Evolutionary conservation across 2,113 vertebrate genomes (phyloP), one percentile per base, ranked within the genome.

Genomic region (Nothocercus nigrocapillus): DNA sequence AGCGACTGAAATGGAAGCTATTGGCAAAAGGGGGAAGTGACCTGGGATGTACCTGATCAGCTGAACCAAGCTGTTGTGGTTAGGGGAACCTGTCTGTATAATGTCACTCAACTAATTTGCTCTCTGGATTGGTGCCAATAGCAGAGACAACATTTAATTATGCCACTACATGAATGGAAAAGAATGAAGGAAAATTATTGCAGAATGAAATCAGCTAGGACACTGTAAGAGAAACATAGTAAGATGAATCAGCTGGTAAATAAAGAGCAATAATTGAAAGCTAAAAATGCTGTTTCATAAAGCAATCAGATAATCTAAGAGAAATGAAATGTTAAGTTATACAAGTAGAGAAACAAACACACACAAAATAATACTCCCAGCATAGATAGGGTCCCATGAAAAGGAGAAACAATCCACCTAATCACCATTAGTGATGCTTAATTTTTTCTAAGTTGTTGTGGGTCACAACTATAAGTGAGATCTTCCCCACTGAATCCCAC

Each of bases 231-330:
- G 25, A 90, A 82, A 25, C 44, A 68, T 14, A 86, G 20, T 13
- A 22, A 93, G 82, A 88, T 84, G 91, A 93, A 95, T 90, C 95
- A 90, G 85, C 56, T 72, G 44, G 88, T 96, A 95, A 97, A 96
- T 62, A 96, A 64, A 93, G 34, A 76, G 76, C 85, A 93, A 7
- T 68, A 93, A 70, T n/a, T 38, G n/a, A 78, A 95, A 95, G 67
- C 64, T 24, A 83, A 93, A 85, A 64, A 21, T 2, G 0, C 44
- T 36, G 42, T 9, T 66, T 78, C 18, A 12, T 85, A 58, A 79
- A 76, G 59, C 58, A 61, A 91, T 75, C 30, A 27, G 36, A 34
- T 40, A 20, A 51, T 8, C 20, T 28, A 36, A 47, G 74, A 86
- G 8, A 93, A 82, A 88, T 3, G 0, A 88, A 84, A 67, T 1